Conservation (phyloP, 2,113 vertebrate genomes). For the Nibea coibor region DNA sequence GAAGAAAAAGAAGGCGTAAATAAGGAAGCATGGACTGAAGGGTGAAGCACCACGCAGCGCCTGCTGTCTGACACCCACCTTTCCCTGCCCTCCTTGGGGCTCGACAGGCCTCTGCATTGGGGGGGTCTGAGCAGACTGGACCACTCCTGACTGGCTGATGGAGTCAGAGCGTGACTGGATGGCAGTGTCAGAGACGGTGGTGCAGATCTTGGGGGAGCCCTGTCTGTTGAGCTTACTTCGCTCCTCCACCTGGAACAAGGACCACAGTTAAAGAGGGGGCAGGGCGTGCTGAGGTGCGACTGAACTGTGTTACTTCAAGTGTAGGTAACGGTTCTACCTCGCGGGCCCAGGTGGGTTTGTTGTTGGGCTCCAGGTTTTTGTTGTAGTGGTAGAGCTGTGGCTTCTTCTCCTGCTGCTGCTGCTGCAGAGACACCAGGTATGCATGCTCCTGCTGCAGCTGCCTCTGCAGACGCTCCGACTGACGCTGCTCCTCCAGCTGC, state of each 20-base stretch:
- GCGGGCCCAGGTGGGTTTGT: constrained; percentile 93
- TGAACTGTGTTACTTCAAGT: background rate
- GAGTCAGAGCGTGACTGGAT: constrained; percentile 86
- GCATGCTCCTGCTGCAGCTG: constrained; percentile 95
- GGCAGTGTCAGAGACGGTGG: constrained; percentile 86
- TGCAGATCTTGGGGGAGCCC: constrained; percentile 90
- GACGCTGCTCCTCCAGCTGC: constrained; percentile 93
- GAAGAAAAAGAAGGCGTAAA: constrained; percentile 44
- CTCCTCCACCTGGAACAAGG: constrained; percentile 88
- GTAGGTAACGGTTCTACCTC: constrained; percentile 81
- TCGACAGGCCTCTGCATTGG: constrained; percentile 94
- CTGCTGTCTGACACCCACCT: constrained; percentile 80
- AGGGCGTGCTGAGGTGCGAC: too few species aligned
- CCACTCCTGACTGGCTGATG: constrained; percentile 81
- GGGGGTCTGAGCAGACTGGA: constrained; percentile 89
- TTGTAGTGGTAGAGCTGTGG: constrained; percentile 91
- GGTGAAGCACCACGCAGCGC: constrained; percentile 28
- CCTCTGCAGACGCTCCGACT: constrained; percentile 92
- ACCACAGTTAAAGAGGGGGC: background rate
- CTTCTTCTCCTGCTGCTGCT: constrained; percentile 88
- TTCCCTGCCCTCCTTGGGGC: constrained; percentile 92
- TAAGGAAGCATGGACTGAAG: constrained; percentile 16
- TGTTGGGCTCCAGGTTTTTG: constrained; percentile 88
- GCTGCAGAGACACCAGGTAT: constrained; percentile 92
- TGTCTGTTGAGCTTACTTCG: constrained; percentile 91